Evolutionary conservation across 92 coral and sea anemone species (phyloP).

Genomic region (Parazoanthus darwini): DNA sequence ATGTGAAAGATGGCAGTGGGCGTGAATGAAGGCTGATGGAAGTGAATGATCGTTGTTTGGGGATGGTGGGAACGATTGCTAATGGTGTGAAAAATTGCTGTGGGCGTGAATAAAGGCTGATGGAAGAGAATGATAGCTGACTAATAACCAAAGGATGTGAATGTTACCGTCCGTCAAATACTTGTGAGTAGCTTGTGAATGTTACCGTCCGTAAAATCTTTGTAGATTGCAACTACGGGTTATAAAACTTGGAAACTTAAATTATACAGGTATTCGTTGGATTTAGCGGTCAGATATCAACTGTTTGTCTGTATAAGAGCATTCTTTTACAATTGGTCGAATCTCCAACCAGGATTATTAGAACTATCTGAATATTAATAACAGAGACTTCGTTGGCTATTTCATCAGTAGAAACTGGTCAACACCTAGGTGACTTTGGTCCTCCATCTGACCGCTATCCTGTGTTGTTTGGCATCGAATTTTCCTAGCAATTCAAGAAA

Average conservation of each 20-base stretch:
- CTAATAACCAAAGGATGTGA: no score
- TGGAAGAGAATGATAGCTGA: no score
- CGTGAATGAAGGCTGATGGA: no score
- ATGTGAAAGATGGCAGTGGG: no score
- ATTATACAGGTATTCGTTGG: constrained; percentile 24
- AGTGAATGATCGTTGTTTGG: no score
- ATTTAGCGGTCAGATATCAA: constrained; percentile 5
- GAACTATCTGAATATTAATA: background rate
- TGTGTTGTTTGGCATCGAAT: constrained; percentile 10
- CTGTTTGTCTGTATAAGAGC: background rate
- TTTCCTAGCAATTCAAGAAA: background rate
- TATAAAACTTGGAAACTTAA: constrained; percentile 18
- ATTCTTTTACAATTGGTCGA: background rate
- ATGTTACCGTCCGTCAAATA: no score
- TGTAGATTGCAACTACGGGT: background rate
- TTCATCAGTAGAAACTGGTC: constrained; percentile 9
- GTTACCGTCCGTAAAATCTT: no score
- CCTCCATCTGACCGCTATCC: constrained; percentile 37
- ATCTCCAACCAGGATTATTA: no score
- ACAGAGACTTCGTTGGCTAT: background rate
- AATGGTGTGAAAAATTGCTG: no score
- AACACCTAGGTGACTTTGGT: constrained; percentile 1
- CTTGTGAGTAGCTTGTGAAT: no score
- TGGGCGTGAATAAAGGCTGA: no score
- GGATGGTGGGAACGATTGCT: no score